Evolutionary conservation across 2,888 invertebrate species (phyloP).

Genomic region (Calameuta filiformis): DNA sequence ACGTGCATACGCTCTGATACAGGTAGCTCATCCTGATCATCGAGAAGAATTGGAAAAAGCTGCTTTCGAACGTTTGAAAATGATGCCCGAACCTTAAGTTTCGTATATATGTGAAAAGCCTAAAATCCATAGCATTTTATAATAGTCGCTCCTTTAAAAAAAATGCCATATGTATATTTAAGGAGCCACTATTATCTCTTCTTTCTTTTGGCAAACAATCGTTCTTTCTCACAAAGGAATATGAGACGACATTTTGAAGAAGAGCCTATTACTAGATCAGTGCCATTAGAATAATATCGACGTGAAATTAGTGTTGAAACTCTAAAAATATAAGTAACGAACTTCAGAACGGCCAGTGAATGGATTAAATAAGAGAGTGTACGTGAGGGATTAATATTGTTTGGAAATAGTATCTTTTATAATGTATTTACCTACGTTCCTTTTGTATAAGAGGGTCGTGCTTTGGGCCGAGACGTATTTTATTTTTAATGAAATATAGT

Average conservation of each 20-base stretch:
- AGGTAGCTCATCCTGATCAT: conserved; percentile 75
- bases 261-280: background rate
- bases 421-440: background rate
- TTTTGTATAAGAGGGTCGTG: background rate
- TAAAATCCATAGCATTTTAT: background rate
- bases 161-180: background rate
- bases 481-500: conserved; percentile 7
- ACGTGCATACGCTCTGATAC: conserved; percentile 74
- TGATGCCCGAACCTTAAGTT: conserved; percentile 58
- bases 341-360: background rate
- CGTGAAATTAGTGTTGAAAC: background rate
- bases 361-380: background rate
- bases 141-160: background rate
- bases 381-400: background rate
- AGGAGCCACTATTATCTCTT: background rate
- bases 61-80: conserved; percentile 71
- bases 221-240: background rate
- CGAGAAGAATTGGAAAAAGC: conserved; percentile 72
- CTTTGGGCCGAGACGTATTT: background rate
- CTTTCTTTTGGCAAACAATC: background rate
- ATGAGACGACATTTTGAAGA: background rate
- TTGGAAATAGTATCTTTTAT: background rate
- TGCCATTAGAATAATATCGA: background rate
- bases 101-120: background rate
- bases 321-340: background rate